Conservation (phyloP, 1,140 invertebrate species). For the Lepidurus apus region DNA sequence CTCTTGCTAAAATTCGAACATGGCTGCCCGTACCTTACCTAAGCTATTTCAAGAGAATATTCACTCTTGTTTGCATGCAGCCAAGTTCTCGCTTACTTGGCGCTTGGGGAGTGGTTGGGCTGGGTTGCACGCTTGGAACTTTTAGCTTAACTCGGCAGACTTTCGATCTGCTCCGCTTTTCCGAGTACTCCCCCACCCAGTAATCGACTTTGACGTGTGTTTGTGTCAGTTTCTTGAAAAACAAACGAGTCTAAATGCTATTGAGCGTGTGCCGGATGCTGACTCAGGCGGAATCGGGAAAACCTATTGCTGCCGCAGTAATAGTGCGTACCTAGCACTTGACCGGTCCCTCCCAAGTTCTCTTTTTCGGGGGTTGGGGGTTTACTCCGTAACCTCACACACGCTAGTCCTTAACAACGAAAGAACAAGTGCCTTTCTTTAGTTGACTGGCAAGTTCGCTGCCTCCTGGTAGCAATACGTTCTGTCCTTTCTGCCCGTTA, state of each 20-base stretch:
- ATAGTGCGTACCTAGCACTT: constrained; percentile 11
- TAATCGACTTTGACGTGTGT: not conserved
- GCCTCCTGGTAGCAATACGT: too few species aligned
- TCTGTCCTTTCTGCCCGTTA: too few species aligned
- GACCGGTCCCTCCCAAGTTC: not conserved
- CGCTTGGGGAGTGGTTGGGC: not conserved
- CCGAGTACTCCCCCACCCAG: not conserved
- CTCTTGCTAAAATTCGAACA: not conserved
- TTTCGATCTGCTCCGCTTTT: not conserved
- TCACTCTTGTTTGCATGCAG: not conserved
- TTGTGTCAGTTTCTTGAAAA: not conserved
- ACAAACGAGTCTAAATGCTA: too few species aligned
- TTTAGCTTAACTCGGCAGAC: not conserved
- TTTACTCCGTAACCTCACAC: not conserved
- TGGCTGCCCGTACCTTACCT: not conserved
- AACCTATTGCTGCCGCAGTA: not conserved
- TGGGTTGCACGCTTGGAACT: not conserved
- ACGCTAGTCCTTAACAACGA: not conserved
- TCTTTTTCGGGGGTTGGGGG: too few species aligned
- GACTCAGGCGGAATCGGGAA: not conserved
- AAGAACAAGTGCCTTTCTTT: too few species aligned
- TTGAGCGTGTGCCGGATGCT: not conserved
- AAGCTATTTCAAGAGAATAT: not conserved
- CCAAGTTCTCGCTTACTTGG: too few species aligned
- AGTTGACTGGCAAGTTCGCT: too few species aligned